Evolutionary conservation across 1,140 invertebrate genomes (phyloP), one percentile per base, ranked within the genome.

Genomic region (Meloidogyne floridensis): DNA sequence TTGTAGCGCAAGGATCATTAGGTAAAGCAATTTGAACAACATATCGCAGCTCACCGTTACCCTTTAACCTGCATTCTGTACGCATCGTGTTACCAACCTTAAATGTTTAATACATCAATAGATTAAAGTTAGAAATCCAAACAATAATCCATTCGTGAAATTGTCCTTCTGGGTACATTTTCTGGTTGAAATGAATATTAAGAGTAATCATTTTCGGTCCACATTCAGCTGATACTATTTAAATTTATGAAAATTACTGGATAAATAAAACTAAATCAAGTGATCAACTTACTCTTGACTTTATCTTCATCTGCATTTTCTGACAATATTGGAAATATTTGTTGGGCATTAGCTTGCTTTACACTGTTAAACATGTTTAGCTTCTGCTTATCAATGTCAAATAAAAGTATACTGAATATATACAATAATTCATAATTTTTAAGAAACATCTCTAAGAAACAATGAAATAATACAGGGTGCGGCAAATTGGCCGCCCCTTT

Each of bases 1-100:
- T 75, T 8, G 86, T 86, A 43, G 54, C 76, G 54, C 86, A 86
- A 3, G 84, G 84, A 73, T 86, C 86, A 59, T 87, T 86, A 71
- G 86, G 65, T 2, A 86, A 84, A 20, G 82, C 82, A 42, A 86
- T 87, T 82, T 86, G 80, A 10, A 86, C 86, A 54, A 86, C 85
- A 72, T 83, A 83, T 15, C 82, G 77, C 2, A 86, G 65, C 69
- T 86, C 86, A 11, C 86, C 86, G 72, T 86, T 86, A 10, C 86
- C 86, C 53, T 76, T 73, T 18, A 87, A 56, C 13, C 86, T 86
- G 59, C 86, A 86, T 71, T 86, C 86, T 10, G 76, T 78, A n/a
- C 82, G 42, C 53, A 65, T 71, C n/a, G 51, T 84, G 10, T 80
- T 74, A 2, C 86, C 86, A 43, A 86, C 85, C 43, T 77, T 77